phyloP scores from a whole-genome alignment of 2,888 invertebrate species.

The Corbicula japonica region DNA sequence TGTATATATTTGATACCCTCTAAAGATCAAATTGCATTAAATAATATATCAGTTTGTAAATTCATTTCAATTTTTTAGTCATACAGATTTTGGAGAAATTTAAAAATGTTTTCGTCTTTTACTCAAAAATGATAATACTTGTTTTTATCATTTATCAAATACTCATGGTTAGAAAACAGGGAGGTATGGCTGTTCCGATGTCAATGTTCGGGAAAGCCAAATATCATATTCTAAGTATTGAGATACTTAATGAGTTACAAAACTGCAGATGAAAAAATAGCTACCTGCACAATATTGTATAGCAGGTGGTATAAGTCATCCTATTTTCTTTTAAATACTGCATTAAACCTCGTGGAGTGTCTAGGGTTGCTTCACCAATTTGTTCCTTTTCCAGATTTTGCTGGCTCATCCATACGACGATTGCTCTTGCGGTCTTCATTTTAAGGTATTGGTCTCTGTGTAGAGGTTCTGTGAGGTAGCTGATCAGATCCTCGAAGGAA shows the following conservation, averaged over 20 bases:
- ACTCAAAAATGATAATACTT: neutral
- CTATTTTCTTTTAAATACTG: constrained; percentile 18
- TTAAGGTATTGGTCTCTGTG: neutral
- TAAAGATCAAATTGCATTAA: too few species aligned
- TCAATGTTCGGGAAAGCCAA: too few species aligned
- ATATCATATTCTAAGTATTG: too few species aligned
- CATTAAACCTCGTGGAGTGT: constrained; percentile 26
- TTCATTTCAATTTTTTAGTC: too few species aligned
- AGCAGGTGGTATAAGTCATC: constrained; percentile 46
- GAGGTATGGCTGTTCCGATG: too few species aligned
- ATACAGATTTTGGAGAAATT: too few species aligned
- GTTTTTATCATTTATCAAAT: neutral
- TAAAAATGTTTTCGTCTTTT: neutral
- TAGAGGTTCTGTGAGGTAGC: constrained; percentile 31
- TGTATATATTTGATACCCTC: neutral
- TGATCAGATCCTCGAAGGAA: constrained; percentile 33
- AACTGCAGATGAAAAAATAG: too few species aligned
- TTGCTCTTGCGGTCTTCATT: constrained; percentile 22
- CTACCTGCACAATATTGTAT: constrained; percentile 35
- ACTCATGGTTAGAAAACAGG: too few species aligned
- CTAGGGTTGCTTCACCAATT: constrained; percentile 9
- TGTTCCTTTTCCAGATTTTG: constrained; percentile 19
- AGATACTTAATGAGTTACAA: too few species aligned
- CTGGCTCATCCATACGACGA: constrained; percentile 29
- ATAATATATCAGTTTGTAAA: too few species aligned